phyloP scores from a whole-genome alignment of 2,797 vertebrate species.

The Tamandua tetradactyla region DNA sequence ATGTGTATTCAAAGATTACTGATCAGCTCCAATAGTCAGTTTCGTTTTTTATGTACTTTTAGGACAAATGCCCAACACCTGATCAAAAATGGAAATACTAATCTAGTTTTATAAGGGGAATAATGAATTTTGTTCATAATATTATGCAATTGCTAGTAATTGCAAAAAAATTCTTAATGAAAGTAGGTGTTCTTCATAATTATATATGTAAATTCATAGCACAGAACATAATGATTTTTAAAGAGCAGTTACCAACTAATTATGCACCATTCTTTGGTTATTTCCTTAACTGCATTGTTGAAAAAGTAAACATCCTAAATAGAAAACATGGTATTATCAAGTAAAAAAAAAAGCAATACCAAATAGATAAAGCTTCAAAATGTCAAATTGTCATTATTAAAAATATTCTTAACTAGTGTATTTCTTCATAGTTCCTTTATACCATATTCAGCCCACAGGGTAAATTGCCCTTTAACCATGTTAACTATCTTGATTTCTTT shows the following conservation, averaged over 20 bases:
- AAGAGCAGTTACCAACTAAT: neutral
- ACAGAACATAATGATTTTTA: conserved; percentile 27
- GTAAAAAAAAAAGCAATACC: neutral
- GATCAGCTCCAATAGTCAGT: neutral
- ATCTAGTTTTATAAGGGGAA: conserved; percentile 2
- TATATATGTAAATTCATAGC: conserved; percentile 13
- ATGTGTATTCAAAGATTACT: neutral
- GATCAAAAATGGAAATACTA: neutral
- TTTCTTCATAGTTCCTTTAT: conserved; percentile 17
- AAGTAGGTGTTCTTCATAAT: neutral
- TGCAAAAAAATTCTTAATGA: neutral
- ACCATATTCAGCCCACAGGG: neutral
- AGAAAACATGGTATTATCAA: conserved; percentile 18
- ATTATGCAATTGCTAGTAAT: neutral
- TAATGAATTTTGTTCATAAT: neutral
- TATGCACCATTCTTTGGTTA: neutral
- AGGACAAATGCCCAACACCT: neutral
- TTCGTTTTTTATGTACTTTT: neutral
- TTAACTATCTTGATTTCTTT: conserved; percentile 39
- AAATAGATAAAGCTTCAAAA: conserved; percentile 26
- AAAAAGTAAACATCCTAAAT: neutral
- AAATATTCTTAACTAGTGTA: neutral
- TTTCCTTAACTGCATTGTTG: neutral
- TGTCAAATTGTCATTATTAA: neutral
- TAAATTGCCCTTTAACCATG: neutral